Conservation (phyloP, 2,888 invertebrate genomes). For the Brachypalpus laphriformis region DNA sequence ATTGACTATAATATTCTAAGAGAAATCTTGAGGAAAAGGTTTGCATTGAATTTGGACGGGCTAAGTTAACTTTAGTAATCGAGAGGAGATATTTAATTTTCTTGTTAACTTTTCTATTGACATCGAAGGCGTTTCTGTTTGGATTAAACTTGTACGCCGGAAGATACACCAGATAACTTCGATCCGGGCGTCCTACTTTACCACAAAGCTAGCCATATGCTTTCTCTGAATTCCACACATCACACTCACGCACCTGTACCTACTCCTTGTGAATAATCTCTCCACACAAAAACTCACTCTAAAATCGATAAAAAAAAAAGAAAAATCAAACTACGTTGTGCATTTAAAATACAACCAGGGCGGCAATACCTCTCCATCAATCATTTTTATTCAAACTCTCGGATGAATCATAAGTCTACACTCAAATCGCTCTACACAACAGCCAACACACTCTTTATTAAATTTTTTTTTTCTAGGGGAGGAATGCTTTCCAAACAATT, state of each 20-base stretch:
- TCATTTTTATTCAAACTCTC: neutral
- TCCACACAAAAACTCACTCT: neutral
- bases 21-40: too few species aligned
- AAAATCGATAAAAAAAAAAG: neutral
- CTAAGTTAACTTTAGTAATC: neutral
- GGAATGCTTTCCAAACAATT: constrained; percentile 51
- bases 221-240: constrained; percentile 16
- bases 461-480: neutral
- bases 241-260: neutral
- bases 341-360: constrained; percentile 21
- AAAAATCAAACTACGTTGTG: constrained; percentile 27
- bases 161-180: neutral
- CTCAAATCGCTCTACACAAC: constrained; percentile 26
- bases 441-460: neutral
- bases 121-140: too few species aligned
- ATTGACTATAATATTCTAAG: too few species aligned
- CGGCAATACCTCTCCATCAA: constrained; percentile 4
- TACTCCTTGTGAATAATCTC: neutral
- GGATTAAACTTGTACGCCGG: neutral
- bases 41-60: neutral
- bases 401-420: constrained; percentile 10
- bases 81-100: too few species aligned
- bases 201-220: too few species aligned
- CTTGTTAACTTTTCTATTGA: too few species aligned
- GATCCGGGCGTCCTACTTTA: too few species aligned